Evolutionary conservation across 2,888 invertebrate species (phyloP).

Genomic region (Dryomyza anilis): DNA sequence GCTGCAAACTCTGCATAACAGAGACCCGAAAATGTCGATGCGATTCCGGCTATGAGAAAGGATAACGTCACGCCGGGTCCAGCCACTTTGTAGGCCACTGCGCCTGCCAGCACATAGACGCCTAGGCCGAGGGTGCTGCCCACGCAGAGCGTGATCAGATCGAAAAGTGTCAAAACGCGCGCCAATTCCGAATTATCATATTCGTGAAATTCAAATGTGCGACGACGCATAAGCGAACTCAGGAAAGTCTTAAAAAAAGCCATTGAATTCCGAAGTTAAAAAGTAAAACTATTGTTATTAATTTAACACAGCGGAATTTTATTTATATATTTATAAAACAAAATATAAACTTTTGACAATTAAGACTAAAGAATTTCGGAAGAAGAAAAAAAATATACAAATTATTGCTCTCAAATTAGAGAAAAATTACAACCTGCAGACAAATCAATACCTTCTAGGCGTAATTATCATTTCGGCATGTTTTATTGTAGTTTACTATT

Average conservation of each 20-base stretch:
- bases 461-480: no score
- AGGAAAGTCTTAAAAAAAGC: background rate
- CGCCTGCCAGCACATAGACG: conserved; percentile 93
- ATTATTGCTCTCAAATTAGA: no score
- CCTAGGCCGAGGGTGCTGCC: conserved; percentile 91
- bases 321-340: background rate
- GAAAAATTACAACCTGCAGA: no score
- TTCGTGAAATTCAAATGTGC: conserved; percentile 62
- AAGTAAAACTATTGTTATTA: no score
- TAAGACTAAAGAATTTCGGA: background rate
- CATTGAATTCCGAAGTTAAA: no score
- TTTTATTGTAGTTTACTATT: no score
- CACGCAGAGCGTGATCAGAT: conserved; percentile 85
- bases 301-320: no score
- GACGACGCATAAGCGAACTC: conserved; percentile 60
- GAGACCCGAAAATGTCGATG: conserved; percentile 85
- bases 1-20: conserved; percentile 85
- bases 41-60: conserved; percentile 89
- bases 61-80: conserved; percentile 92
- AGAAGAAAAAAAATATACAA: background rate
- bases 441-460: no score
- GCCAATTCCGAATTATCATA: conserved; percentile 61
- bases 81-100: conserved; percentile 82
- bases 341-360: background rate
- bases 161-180: conserved; percentile 79